These are phyloP conservation scores for Plebejus argus DNA, from an alignment of 2,888 invertebrate species.

Conservation along the genomic window DNA sequence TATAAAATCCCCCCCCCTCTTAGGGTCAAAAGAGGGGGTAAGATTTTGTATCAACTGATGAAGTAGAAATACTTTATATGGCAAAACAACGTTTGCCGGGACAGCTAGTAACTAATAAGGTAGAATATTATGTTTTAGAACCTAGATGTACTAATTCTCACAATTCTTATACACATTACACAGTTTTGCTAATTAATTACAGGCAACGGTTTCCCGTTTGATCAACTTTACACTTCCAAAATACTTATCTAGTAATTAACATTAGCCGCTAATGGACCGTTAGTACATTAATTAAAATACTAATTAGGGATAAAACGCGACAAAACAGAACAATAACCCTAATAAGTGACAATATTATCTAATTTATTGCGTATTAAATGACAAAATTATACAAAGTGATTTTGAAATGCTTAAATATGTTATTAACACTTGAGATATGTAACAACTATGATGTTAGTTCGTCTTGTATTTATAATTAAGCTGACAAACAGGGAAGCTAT, in stretches of 20 bases:
- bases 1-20: too few relatives aligned
- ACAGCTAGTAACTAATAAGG: too few relatives aligned
- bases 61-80: too few relatives aligned
- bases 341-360: not conserved
- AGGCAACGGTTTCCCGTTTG: not conserved
- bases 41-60: too few relatives aligned
- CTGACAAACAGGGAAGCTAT: not conserved
- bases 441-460: not conserved
- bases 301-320: not conserved
- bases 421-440: not conserved
- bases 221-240: not conserved
- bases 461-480: constrained; percentile 1
- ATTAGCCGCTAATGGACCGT: not conserved
- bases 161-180: too few relatives aligned
- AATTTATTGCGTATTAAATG: not conserved
- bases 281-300: not conserved
- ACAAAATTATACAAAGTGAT: not conserved
- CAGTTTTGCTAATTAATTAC: too few relatives aligned
- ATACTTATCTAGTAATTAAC: not conserved
- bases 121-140: too few relatives aligned
- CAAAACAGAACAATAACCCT: not conserved
- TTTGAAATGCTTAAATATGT: not conserved
- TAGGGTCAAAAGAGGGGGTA: too few relatives aligned
- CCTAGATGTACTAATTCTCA: not conserved
- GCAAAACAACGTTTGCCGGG: too few relatives aligned